Percentiles rank a stretch among this genome's conserved stretches.
These are phyloP conservation scores for Eulimnadia texana DNA, from an alignment of 1,140 invertebrate species.

Conservation along the genomic window DNA sequence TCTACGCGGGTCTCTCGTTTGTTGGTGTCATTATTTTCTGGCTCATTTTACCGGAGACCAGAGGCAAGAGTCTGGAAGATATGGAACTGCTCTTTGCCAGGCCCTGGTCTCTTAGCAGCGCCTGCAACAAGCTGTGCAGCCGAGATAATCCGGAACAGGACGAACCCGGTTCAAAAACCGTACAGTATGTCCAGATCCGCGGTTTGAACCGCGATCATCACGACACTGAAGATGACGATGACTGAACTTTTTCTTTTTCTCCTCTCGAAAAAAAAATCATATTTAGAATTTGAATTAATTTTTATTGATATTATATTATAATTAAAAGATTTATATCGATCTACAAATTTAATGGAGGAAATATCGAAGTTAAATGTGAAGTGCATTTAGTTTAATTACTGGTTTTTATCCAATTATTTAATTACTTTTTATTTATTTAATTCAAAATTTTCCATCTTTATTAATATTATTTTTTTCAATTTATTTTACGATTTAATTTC, in stretches of 20 bases:
- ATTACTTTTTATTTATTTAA: background rate
- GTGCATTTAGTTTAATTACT: too few relatives aligned
- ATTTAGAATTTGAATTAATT: background rate
- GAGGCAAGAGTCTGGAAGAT: constrained; percentile 37
- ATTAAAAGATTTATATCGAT: too few relatives aligned
- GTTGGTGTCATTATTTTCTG: constrained; percentile 35
- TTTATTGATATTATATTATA: background rate
- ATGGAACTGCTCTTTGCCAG: constrained; percentile 33
- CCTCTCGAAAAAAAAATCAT: background rate
- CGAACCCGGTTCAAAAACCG: constrained; percentile 23
- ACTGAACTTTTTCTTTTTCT: constrained; percentile 8
- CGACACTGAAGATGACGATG: constrained; percentile 20
- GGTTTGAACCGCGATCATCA: constrained; percentile 30
- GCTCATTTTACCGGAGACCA: constrained; percentile 39
- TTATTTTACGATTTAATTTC: background rate
- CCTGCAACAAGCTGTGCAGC: constrained; percentile 1
- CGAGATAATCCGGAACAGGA: background rate
- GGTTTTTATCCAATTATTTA: background rate
- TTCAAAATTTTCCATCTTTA: background rate
- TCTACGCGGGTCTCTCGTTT: constrained; percentile 35
- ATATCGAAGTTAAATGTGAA: too few relatives aligned
- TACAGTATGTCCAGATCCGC: constrained; percentile 34
- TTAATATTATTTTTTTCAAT: background rate
- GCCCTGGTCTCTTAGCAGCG: constrained; percentile 10
- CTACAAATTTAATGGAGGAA: too few relatives aligned